Evolutionary conservation across 2,113 vertebrate species (phyloP).

Genomic region (Notechis scutatus): DNA sequence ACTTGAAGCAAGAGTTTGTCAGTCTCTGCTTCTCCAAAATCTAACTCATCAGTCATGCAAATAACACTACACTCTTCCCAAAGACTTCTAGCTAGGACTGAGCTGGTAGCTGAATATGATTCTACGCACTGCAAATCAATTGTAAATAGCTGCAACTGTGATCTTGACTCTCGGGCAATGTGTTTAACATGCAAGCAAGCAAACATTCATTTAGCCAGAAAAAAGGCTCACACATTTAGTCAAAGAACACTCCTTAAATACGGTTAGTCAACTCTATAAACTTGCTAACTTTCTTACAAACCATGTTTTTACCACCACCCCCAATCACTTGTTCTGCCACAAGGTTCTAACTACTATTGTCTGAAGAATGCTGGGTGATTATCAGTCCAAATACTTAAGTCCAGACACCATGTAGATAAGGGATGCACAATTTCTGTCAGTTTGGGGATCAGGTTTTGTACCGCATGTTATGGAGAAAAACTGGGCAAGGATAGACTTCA

Average conservation of each 20-base stretch:
- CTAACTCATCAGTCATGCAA: not conserved
- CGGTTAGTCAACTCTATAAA: not conserved
- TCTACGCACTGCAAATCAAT: not conserved
- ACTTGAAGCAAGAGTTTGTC: not conserved
- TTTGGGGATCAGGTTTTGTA: not conserved
- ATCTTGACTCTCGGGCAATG: not conserved
- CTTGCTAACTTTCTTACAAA: not conserved
- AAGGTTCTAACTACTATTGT: not conserved
- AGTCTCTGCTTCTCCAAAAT: not conserved
- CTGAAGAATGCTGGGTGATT: not conserved
- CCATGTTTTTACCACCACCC: not conserved
- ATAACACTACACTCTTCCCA: not conserved
- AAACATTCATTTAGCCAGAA: not conserved
- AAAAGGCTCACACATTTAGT: not conserved
- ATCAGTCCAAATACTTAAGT: not conserved
- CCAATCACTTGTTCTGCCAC: not conserved
- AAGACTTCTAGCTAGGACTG: not conserved
- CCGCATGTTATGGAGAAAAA: not conserved
- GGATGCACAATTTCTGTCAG: not conserved
- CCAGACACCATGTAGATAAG: not conserved
- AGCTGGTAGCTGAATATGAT: not conserved
- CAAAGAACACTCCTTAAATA: not conserved
- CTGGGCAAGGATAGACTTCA: not conserved
- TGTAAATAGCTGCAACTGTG: not conserved
- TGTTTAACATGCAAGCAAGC: not conserved